Percentiles rank a stretch among this genome's conserved stretches.
Evolutionary conservation across 2,888 invertebrate species (phyloP).

Genomic region (Lottia scabra): DNA sequence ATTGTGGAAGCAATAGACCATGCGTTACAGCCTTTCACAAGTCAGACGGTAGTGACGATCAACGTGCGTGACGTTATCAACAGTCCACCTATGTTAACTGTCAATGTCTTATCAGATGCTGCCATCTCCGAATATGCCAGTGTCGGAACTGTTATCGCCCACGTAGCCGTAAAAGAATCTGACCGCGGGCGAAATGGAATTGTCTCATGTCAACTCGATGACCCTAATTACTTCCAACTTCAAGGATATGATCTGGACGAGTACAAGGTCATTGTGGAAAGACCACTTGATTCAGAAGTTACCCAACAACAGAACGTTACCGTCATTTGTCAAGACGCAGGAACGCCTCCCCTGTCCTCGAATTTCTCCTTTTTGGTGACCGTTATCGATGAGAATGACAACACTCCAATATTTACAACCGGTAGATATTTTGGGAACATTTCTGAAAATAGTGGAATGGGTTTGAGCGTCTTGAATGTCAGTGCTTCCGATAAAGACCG

Average conservation of each 20-base stretch:
- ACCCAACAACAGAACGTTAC: conserved; percentile 46
- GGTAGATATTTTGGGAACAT: conserved; percentile 43
- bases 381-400: conserved; percentile 64
- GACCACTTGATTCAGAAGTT: conserved; percentile 55
- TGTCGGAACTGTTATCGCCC: conserved; percentile 55
- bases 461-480: conserved; percentile 50
- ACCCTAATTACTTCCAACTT: conserved; percentile 39
- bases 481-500: conserved; percentile 54
- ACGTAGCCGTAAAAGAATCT: conserved; percentile 55
- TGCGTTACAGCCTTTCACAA: conserved; percentile 47
- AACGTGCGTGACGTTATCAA: conserved; percentile 88
- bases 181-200: conserved; percentile 59
- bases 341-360: conserved; percentile 50
- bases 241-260: conserved; percentile 47
- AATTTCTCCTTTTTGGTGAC: conserved; percentile 49
- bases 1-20: conserved; percentile 54
- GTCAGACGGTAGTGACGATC: conserved; percentile 50
- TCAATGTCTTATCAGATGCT: conserved; percentile 38
- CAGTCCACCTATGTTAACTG: conserved; percentile 83
- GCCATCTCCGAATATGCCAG: conserved; percentile 54
- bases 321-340: conserved; percentile 58
- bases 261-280: conserved; percentile 52
- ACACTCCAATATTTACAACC: conserved; percentile 51
- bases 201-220: conserved; percentile 42
- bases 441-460: conserved; percentile 57